A percentile compares a stretch with the other conserved stretches of the same genome.
Conservation (phyloP, 2,113 vertebrate species). For the Oncorhynchus mykiss region DNA sequence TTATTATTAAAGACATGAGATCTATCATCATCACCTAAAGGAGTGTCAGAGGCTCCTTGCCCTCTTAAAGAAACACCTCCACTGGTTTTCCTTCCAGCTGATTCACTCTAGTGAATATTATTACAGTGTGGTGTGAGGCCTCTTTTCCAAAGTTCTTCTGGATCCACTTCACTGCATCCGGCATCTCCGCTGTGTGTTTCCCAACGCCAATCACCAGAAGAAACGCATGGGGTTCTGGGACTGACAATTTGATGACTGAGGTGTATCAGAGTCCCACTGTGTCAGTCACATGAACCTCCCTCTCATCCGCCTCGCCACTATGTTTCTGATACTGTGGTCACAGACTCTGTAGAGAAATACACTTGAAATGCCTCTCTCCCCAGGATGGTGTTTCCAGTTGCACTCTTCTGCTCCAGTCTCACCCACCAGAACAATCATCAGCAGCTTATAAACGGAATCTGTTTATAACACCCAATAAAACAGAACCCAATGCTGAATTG, state of each 20-base stretch:
- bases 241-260: neutral
- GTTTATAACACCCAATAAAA: too few relatives aligned
- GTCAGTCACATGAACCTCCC: conserved; percentile 29
- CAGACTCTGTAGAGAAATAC: conserved; percentile 59
- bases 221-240: conserved; percentile 32
- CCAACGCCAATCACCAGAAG: conserved; percentile 24
- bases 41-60: neutral
- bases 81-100: neutral
- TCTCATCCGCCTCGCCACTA: conserved; percentile 57
- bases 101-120: conserved; percentile 43
- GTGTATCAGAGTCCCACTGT: conserved; percentile 3
- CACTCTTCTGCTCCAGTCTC: conserved; percentile 72
- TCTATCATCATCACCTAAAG: neutral
- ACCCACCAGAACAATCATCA: conserved; percentile 69
- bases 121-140: conserved; percentile 17
- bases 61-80: neutral
- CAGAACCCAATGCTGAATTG: too few relatives aligned
- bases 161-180: neutral
- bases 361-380: conserved; percentile 61
- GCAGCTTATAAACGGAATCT: too few relatives aligned
- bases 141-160: conserved; percentile 17
- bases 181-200: neutral
- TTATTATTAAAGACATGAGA: conserved; percentile 13
- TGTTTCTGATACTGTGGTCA: conserved; percentile 62
- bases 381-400: conserved; percentile 72